These are phyloP conservation scores for Sitta carolinensis DNA, from an alignment of 2,797 vertebrate species.

Conservation along the genomic window DNA sequence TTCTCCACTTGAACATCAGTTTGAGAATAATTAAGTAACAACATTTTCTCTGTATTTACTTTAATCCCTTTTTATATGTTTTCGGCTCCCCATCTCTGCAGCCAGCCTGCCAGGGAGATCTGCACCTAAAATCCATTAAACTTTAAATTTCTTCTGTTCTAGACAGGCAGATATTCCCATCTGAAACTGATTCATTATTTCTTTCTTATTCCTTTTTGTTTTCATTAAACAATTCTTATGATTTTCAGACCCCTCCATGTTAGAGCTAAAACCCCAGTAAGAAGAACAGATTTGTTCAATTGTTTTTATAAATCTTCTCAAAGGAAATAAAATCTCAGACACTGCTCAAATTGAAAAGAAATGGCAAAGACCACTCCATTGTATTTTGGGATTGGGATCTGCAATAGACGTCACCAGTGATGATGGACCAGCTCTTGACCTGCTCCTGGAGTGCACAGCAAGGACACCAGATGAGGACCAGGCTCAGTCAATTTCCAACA, in stretches of 20 bases:
- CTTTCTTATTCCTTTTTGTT: not conserved
- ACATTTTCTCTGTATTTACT: not conserved
- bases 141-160: not conserved
- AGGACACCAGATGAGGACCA: constrained; percentile 20
- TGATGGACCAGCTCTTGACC: constrained; percentile 17
- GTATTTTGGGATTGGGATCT: not conserved
- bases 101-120: not conserved
- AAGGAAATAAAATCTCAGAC: not conserved
- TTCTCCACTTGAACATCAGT: not conserved
- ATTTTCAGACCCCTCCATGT: not conserved
- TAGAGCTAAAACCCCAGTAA: not conserved
- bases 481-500: constrained; percentile 7
- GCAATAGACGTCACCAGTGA: not conserved
- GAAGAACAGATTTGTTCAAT: not conserved
- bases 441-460: not conserved
- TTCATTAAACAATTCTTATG: not conserved
- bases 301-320: not conserved
- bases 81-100: not conserved
- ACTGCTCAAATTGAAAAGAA: not conserved
- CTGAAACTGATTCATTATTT: not conserved
- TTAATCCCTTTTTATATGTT: not conserved
- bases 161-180: not conserved
- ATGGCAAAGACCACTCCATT: not conserved
- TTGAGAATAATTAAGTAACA: not conserved
- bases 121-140: not conserved